Base-by-base conservation (phyloP, 1,140 invertebrate genomes). In the Copidosoma floridanum region DNA sequence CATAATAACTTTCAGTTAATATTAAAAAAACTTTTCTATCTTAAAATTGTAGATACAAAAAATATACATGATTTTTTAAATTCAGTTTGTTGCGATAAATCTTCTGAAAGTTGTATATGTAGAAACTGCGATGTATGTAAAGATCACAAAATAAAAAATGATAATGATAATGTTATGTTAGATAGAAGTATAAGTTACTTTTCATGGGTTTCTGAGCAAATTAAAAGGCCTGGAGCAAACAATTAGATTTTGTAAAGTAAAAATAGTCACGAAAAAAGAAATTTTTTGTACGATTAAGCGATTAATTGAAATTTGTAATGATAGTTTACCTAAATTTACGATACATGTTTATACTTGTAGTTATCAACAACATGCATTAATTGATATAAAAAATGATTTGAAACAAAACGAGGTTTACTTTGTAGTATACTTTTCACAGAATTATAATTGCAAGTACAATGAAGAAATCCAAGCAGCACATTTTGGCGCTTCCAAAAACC, bases 341-440 rank as follows among this genome's bases (percentile, higher is more conserved):
- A 40, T 18, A 12, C 41, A 44, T 18, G 67, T 64, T 59, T 57
- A 58, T 55, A 64, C 64, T 65, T 65, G 72, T 61, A 18, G 63
- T 41, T 61, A 48, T 10, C 65, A 69, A 55, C 66, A 76, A 52
- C 62, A 64, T 18, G 59, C 66, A 38, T 43, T 46, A 10, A 65
- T 72, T 60, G 65, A 63, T 57, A 41, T 67, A 29, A 48, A 68
- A 14, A 74, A 71, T 41, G 73, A 69, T 51, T 65, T 74, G 51
- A 63, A 53, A 35, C 62, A 59, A 54, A 55, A 67, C 37, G 64
- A 72, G 55, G 46, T 68, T 26, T 48, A 73, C 41, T 66, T 77
- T 10, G 68, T 72, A 43, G 64, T 72, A 50, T 71, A 75, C 59
- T 77, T 77, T 55, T 67, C 67, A 20, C 66, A 75, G 61, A 77